Evolutionary conservation across 2,113 vertebrate genomes (phyloP).

Genomic region (Vulpes vulpes): DNA sequence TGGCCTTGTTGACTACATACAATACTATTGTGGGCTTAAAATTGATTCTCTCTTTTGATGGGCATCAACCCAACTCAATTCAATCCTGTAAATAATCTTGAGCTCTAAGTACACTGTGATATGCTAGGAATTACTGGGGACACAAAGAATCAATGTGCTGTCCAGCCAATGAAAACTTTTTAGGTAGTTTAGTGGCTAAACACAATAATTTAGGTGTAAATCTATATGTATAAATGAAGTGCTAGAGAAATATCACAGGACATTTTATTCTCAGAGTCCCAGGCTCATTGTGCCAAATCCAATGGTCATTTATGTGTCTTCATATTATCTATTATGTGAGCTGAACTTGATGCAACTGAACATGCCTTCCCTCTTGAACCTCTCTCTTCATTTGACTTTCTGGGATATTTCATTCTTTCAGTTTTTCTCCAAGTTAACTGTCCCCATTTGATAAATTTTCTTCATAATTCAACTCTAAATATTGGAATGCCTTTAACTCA

Average conservation of each 20-base stretch:
- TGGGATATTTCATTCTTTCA: not conserved
- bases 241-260: not conserved
- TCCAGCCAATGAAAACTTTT: not conserved
- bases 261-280: not conserved
- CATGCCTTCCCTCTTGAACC: not conserved
- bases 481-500: not conserved
- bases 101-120: not conserved
- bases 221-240: not conserved
- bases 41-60: not conserved
- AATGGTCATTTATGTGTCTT: not conserved
- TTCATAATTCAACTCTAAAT: not conserved
- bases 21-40: constrained; percentile 9
- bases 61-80: not conserved
- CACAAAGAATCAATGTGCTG: not conserved
- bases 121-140: not conserved
- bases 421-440: not conserved
- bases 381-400: constrained; percentile 8
- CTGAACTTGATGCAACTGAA: not conserved
- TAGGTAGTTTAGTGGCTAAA: not conserved
- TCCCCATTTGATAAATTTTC: not conserved
- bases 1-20: not conserved
- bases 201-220: not conserved
- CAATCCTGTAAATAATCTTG: not conserved
- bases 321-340: not conserved
- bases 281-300: not conserved